Evolutionary conservation across 2,888 invertebrate species (phyloP), one percentile per base, ranked within the genome.

Genomic region (Philaethria dido): DNA sequence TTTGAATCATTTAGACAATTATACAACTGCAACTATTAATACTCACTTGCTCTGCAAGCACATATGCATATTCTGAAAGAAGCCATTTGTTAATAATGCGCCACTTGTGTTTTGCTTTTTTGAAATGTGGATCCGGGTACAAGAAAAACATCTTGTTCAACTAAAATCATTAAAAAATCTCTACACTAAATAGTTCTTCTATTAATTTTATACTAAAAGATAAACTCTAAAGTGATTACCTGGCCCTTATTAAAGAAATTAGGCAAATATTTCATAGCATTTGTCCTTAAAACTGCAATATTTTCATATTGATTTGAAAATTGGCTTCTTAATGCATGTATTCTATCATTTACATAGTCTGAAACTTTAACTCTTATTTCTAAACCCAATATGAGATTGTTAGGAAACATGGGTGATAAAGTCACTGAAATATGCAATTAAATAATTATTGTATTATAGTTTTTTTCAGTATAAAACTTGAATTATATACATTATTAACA

Each of bases 71-170:
- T 89, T 99, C 99, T 2, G 99, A 97, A 22, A 99, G 92, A 42
- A 99, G 92, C 76, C 96, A 96, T 77, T 96, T 95, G 83, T 98
- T 99, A 72, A 99, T 98, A 70, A 99, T 99, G 69, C 99, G 94
- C 99, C 99, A 99, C 87, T 99, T 99, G 83, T 99, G 99, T 89
- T 99, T 99, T 0, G 98, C 96, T 81, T 96, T 98, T 86, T 99
- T 99, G 86, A 99, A 99, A 92, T 99, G 99, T 36, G 99, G 99
- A 92, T 99, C 99, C 25, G 99, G 99, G 87, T 99, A 99, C 18
- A 99, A 92, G 87, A 99, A 99, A 87, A 99, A 99, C 96, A 99
- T 98, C 91, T 99, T 99, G 71, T 95, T 95, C 50, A 99, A 90
- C 96, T 99, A 92, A 73, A 94, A 94, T 54, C 67, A 75, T 44